phyloP scores from a whole-genome alignment of 1,140 invertebrate genomes.

The Metopolophium dirhodum region DNA sequence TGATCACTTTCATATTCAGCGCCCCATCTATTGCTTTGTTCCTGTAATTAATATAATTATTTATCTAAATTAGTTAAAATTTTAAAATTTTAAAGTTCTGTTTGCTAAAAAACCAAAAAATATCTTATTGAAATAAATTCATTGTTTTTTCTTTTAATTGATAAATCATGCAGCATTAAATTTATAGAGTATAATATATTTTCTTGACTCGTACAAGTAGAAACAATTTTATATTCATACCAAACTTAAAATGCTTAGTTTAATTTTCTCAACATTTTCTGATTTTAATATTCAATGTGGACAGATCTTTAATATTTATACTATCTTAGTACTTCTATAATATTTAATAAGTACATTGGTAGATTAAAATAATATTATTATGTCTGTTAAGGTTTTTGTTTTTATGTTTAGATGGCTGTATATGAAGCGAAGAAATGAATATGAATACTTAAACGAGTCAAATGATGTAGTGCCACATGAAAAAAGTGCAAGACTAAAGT shows the following conservation, averaged over 20 bases:
- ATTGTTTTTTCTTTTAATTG: not conserved
- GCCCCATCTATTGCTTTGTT: not conserved
- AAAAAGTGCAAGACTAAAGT: not conserved
- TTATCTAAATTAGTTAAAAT: not conserved
- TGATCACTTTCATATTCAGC: not conserved
- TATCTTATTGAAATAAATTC: too few species aligned
- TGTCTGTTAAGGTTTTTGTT: not conserved
- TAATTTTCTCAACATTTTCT: not conserved
- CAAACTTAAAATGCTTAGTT: not conserved
- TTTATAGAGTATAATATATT: not conserved
- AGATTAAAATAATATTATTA: not conserved
- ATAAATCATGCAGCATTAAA: too few species aligned
- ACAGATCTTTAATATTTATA: not conserved
- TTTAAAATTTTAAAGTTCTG: not conserved
- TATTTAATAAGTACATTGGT: not conserved
- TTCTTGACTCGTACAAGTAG: not conserved
- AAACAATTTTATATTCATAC: not conserved
- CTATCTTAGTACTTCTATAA: not conserved
- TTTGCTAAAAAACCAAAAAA: not conserved
- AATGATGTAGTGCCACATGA: not conserved
- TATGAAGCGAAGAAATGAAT: not conserved
- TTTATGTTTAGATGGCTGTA: constrained; percentile 12
- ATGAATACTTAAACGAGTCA: not conserved
- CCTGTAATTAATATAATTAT: not conserved
- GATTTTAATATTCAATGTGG: not conserved